Evolutionary conservation across 2,888 invertebrate genomes (phyloP).

Genomic region (Myopa testacea): DNA sequence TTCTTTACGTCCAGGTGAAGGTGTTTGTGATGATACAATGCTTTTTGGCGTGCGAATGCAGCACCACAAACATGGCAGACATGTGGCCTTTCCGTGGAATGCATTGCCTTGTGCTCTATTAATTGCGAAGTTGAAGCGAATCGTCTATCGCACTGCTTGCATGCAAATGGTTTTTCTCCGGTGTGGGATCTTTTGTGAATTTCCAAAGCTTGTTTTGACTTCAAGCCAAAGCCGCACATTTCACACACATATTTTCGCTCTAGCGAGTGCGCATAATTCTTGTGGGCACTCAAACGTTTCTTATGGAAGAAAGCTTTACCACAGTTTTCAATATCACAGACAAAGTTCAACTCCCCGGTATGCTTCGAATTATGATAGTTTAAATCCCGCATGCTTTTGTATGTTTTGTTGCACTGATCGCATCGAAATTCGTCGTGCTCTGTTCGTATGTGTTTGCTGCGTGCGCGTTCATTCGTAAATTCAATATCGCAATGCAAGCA

Average conservation of each 20-base stretch:
- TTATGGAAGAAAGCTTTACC: conserved; percentile 58
- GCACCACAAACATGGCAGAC: conserved; percentile 55
- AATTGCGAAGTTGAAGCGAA: conserved; percentile 48
- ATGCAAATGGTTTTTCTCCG: conserved; percentile 59
- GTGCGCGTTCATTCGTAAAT: conserved; percentile 23
- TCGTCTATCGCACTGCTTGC: conserved; percentile 46
- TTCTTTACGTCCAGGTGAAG: conserved; percentile 55
- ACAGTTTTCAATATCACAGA: conserved; percentile 56
- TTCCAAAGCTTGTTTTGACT: conserved; percentile 56
- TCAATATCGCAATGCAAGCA: conserved; percentile 35
- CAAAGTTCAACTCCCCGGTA: conserved; percentile 52
- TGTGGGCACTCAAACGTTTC: conserved; percentile 55
- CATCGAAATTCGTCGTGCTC: conserved; percentile 53
- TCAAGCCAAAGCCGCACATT: conserved; percentile 47
- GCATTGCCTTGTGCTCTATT: conserved; percentile 49
- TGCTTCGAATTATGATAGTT: conserved; percentile 53
- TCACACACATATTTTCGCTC: conserved; percentile 53
- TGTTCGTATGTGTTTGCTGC: conserved; percentile 28
- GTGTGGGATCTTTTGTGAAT: conserved; percentile 61
- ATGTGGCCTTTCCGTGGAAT: conserved; percentile 51
- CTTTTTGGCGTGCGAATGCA: conserved; percentile 55
- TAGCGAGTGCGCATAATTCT: conserved; percentile 52
- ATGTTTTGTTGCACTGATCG: conserved; percentile 53
- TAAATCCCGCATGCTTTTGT: conserved; percentile 52
- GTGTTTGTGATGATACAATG: conserved; percentile 56